Evolutionary conservation across 2,888 invertebrate species (phyloP), one percentile per base, ranked within the genome.

Genomic region (Dastarcus helophoroides): DNA sequence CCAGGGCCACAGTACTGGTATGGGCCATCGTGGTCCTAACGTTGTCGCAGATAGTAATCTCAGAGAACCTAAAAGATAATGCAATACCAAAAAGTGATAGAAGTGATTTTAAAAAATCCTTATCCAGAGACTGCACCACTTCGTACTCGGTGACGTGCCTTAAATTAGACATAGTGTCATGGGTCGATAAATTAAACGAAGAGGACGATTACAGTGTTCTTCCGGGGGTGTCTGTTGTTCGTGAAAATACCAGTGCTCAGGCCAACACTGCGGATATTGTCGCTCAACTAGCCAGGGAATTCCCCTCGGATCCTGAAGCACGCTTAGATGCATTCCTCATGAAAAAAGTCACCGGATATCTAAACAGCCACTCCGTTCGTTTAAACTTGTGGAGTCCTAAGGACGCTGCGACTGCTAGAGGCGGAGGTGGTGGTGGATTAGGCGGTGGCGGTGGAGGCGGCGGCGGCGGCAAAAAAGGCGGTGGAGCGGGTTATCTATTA

Each of bases 261-360:
- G 64, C 68, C 14, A 70, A 71, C 12, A 65, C 64, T 4, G 64
- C 73, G 4, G 76, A 79, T 36, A 67, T 79, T 15, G 73, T 79
- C 42, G 73, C 77, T 1, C 78, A 79, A 47, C 56, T 81, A 2
- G 79, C 80, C 0, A 69, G 78, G 34, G 72, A 75, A 19, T 71
- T 77, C 46, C 79, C 79, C 0, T 71, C 76, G 19, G 79, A 79
- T 47, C 73, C 77, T n/a, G 77, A 78, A 45, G 77, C 76, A 30
- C 67, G 79, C 23, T 54, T 83, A 29, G 79, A 82, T 51, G 79
- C 76, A 26, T 79, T 74, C 41, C 62, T 83, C 17, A 44, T 79
- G 35, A 74, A 71, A 43, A 74, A 75, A 48, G 58, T 82, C 22
- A 72, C 73, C 11, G 71, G 65, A 40, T 77, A 79, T 39, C 56